Conservation (phyloP, 2,888 invertebrate species). For the Nowickia ferox region DNA sequence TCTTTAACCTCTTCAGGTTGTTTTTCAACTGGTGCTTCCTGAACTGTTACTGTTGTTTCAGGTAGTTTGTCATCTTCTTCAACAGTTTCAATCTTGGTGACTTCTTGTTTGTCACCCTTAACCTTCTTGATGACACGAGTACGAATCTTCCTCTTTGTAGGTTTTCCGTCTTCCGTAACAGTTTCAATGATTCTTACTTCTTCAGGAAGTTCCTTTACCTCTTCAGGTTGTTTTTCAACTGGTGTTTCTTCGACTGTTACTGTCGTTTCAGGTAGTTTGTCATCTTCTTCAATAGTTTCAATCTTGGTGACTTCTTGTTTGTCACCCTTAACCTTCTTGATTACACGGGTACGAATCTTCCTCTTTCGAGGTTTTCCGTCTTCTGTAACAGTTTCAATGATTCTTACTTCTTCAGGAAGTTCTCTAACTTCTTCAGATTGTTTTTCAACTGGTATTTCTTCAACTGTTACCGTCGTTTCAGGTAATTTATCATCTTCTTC, state of each 20-base stretch:
- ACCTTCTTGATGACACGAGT: conserved; percentile 9
- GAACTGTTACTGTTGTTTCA: conserved; percentile 4
- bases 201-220: background rate
- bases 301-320: conserved; percentile 15
- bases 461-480: conserved; percentile 7
- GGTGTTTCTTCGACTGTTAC: background rate
- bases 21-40: background rate
- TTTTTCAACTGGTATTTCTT: conserved; percentile 4
- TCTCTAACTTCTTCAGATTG: background rate
- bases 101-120: conserved; percentile 14
- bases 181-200: conserved; percentile 8
- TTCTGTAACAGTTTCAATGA: background rate
- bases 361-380: conserved; percentile 1
- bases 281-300: conserved; percentile 17
- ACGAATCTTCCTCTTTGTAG: conserved; percentile 8
- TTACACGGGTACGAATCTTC: conserved; percentile 9
- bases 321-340: conserved; percentile 13
- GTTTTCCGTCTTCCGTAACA: background rate
- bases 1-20: conserved; percentile 1
- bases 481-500: conserved; percentile 7
- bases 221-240: conserved; percentile 2
- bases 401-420: conserved; percentile 1
- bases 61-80: conserved; percentile 10
- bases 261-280: conserved; percentile 9
- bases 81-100: conserved; percentile 15